Percentiles rank a stretch among this genome's conserved stretches.
phyloP scores from a whole-genome alignment of 2,888 invertebrate genomes.

The Idaea dimidiata region DNA sequence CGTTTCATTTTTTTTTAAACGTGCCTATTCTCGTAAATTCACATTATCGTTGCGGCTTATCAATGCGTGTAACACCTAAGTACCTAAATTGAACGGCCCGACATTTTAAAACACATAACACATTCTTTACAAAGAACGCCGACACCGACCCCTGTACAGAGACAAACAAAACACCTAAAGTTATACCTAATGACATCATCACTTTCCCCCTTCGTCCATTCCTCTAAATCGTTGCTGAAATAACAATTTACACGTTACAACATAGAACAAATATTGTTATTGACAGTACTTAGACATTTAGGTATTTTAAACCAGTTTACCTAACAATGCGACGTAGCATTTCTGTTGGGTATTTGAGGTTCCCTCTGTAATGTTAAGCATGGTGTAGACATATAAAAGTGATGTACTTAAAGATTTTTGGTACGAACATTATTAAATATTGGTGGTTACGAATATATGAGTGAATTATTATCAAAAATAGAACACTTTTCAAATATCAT shows the following conservation, averaged over 20 bases:
- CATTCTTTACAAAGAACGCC: constrained; percentile 31
- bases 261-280: constrained; percentile 42
- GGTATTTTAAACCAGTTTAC: constrained; percentile 45
- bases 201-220: constrained; percentile 53
- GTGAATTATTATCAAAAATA: neutral
- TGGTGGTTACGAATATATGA: neutral
- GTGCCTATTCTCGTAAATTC: too few species aligned
- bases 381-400: constrained; percentile 19
- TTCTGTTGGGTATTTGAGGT: constrained; percentile 43
- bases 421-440: neutral
- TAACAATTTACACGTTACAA: constrained; percentile 41
- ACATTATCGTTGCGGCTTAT: too few species aligned
- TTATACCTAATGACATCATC: constrained; percentile 70
- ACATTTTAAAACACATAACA: constrained; percentile 1
- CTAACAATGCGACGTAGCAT: constrained; percentile 59
- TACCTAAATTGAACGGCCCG: constrained; percentile 5
- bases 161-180: constrained; percentile 29
- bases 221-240: constrained; percentile 73
- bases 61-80: too few species aligned
- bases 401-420: constrained; percentile 7
- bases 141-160: constrained; percentile 40
- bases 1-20: too few species aligned
- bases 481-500: neutral
- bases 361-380: constrained; percentile 61
- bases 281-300: constrained; percentile 33